Base-by-base conservation (phyloP, 1,140 invertebrate species). In the Eupeodes corollae region DNA sequence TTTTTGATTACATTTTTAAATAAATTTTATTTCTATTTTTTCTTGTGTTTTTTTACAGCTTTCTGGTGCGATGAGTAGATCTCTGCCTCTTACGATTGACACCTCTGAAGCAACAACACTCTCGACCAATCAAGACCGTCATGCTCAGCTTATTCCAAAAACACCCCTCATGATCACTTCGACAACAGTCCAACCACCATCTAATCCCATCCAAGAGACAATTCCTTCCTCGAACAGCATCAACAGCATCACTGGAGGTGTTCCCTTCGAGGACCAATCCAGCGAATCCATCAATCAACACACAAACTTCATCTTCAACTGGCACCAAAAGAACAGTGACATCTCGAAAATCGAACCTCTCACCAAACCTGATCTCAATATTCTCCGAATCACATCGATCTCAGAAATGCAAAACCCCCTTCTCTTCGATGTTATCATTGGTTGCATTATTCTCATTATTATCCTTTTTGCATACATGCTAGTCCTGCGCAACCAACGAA, bases 321-420 rank as follows among this genome's bases (percentile, higher is more conserved):
- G 52, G 52, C 48, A 53, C 32, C 38, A 30, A n/a, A 37, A 44
- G 19, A 47, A 52, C 21, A 44, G 21, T 13, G 48, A 45, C n/a
- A 32, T 44, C n/a, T 57, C 55, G 56, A 52, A 59, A 50, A 56
- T 65, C 52, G 60, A 62, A 56, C 65, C 63, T 53, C 52, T 66
- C 50, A 61, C 58, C 53, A 59, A 63, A 48, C 55, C 63, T 47
- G 57, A 63, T 55, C 49, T 59, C 45, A 55, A 59, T 53, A 55
- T 58, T 49, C 53, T 54, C 6, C 30, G 40, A 18, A 35, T 46
- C 16, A 39, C 40, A 2, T 26, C 47, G 1, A 12, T 51, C 14
- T 39, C 42, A 11, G 46, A 54, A 19, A 31, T 52, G n/a, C 50
- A 54, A 15, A 47, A 48, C n/a, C 53, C 53, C 2, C 16, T 54